Percentiles rank a stretch among this genome's conserved stretches.
These are phyloP conservation scores for Chrysocyon brachyurus DNA, from an alignment of 2,797 vertebrate genomes.

Conservation along the genomic window DNA sequence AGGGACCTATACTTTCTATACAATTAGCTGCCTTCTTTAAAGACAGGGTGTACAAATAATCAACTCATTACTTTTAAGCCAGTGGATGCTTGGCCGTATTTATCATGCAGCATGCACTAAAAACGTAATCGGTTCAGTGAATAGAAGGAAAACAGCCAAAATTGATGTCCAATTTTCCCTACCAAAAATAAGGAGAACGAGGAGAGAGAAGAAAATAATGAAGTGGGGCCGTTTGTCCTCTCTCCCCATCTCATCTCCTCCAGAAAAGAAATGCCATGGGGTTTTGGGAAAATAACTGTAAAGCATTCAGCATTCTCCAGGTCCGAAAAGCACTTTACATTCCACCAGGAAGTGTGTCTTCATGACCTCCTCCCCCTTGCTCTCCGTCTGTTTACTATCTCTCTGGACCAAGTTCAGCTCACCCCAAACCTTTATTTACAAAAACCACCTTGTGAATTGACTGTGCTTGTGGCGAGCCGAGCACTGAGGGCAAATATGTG, in stretches of 20 bases:
- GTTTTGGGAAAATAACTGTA: slow-evolving; percentile 70
- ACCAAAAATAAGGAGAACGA: slow-evolving; percentile 63
- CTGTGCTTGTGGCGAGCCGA: slow-evolving; percentile 59
- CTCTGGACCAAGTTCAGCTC: slow-evolving; percentile 64
- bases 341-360: slow-evolving; percentile 76
- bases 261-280: slow-evolving; percentile 69
- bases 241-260: slow-evolving; percentile 61
- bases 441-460: slow-evolving; percentile 76
- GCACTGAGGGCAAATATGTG: slow-evolving; percentile 74
- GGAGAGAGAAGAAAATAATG: slow-evolving; percentile 69
- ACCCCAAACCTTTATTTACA: slow-evolving; percentile 77
- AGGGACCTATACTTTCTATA: slow-evolving; percentile 27
- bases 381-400: slow-evolving; percentile 74
- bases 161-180: slow-evolving; percentile 74
- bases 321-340: slow-evolving; percentile 62
- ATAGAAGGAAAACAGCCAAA: slow-evolving; percentile 65
- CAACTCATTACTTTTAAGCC: neutral
- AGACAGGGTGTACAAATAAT: slow-evolving; percentile 29
- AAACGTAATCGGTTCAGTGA: slow-evolving; percentile 68
- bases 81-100: slow-evolving; percentile 40
- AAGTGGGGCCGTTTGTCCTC: slow-evolving; percentile 71
- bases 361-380: slow-evolving; percentile 64
- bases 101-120: slow-evolving; percentile 46
- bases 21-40: slow-evolving; percentile 69
- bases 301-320: slow-evolving; percentile 73